Percentiles rank a stretch among this genome's conserved stretches.
phyloP scores from a whole-genome alignment of 2,888 invertebrate species.

The Caenorhabditis angaria region DNA sequence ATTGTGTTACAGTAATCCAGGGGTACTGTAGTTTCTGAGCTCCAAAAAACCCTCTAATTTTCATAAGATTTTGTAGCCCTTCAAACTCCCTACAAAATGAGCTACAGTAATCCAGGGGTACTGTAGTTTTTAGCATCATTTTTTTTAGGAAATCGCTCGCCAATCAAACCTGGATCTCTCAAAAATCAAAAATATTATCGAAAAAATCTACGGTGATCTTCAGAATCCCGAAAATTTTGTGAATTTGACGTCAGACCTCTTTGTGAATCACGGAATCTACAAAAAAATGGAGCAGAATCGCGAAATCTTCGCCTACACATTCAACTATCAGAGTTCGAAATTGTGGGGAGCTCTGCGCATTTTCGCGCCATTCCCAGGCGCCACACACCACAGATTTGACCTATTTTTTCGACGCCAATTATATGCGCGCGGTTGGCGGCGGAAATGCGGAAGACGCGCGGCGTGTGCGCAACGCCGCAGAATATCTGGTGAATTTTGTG shows the following conservation, averaged over 20 bases:
- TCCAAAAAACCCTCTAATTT: no score
- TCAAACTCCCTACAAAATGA: no score
- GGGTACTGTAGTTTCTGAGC: no score
- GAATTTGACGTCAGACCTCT: conserved; percentile 55
- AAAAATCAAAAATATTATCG: conserved; percentile 35
- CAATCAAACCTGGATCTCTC: conserved; percentile 34
- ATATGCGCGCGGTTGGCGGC: no score
- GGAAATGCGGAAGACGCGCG: no score
- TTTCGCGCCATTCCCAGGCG: conserved; percentile 53
- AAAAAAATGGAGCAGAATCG: conserved; percentile 33
- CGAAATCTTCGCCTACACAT: conserved; percentile 48
- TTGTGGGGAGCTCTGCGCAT: conserved; percentile 56
- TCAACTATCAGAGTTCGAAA: conserved; percentile 49
- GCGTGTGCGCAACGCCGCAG: no score
- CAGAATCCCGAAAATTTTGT: conserved; percentile 11
- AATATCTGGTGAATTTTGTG: no score
- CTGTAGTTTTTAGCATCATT: no score
- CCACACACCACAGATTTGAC: conserved; percentile 57
- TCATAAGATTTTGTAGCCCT: no score
- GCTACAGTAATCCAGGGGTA: no score
- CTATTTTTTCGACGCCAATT: conserved; percentile 59
- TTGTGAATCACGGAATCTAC: conserved; percentile 54
- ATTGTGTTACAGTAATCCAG: no score
- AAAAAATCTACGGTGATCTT: conserved; percentile 48
- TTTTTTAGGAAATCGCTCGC: conserved; percentile 24